Conservation (phyloP, 2,888 invertebrate genomes). For the Pollenia amentaria region DNA sequence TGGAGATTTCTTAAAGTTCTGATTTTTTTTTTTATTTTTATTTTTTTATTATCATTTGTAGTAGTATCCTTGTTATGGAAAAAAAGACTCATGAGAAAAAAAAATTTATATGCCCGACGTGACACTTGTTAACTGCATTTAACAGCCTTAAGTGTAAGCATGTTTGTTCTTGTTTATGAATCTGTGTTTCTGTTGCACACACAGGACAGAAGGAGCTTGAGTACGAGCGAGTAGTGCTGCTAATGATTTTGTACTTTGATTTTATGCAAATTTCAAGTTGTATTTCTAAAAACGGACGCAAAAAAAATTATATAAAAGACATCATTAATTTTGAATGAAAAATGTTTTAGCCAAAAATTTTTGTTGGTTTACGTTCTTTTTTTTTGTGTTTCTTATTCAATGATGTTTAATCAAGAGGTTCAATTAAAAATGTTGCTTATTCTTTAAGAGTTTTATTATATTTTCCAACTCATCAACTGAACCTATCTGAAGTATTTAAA, state of each 20-base stretch:
- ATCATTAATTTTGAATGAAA: slow-evolving; percentile 69
- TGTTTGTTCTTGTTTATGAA: slow-evolving; percentile 64
- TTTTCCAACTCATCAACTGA: background rate
- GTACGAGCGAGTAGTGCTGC: slow-evolving; percentile 29
- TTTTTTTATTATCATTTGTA: slow-evolving; percentile 62
- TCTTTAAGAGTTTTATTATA: background rate
- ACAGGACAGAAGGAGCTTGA: slow-evolving; percentile 36
- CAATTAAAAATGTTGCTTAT: slow-evolving; percentile 57
- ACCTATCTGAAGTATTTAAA: slow-evolving; percentile 16
- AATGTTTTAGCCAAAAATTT: slow-evolving; percentile 46
- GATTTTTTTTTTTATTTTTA: slow-evolving; percentile 51
- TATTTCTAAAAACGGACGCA: slow-evolving; percentile 53
- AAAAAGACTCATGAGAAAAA: slow-evolving; percentile 18
- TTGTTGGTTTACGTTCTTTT: slow-evolving; percentile 34
- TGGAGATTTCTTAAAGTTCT: slow-evolving; percentile 41
- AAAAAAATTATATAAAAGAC: slow-evolving; percentile 36
- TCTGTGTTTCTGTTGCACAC: slow-evolving; percentile 30
- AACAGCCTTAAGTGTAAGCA: slow-evolving; percentile 72
- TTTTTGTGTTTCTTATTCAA: slow-evolving; percentile 8
- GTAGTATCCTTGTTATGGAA: slow-evolving; percentile 74
- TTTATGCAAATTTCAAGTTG: slow-evolving; percentile 76
- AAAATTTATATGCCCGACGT: slow-evolving; percentile 81
- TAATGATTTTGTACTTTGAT: slow-evolving; percentile 73
- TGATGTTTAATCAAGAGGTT: slow-evolving; percentile 58
- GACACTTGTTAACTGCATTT: slow-evolving; percentile 81